Base-by-base conservation (phyloP, 2,888 invertebrate genomes). In the Drosophila austrosaltans region DNA sequence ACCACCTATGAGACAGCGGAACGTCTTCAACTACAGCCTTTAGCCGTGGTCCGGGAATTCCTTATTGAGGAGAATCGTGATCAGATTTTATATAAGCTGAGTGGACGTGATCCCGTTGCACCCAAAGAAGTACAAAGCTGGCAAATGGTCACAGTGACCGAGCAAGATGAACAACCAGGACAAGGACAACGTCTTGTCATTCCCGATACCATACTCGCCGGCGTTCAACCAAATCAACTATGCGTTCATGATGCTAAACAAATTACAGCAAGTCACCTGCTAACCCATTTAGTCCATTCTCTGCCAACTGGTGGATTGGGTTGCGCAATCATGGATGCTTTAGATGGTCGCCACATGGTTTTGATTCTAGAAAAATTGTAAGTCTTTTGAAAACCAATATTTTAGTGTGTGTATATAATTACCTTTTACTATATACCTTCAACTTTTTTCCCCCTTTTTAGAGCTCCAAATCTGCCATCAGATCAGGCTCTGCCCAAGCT, bases 161-260 rank as follows among this genome's bases (percentile, higher is more conserved):
- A 54, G 2, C n/a, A 40, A 6, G 16, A 48, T 12, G 4, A 4
- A 4, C 10, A 12, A 63, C 62, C 0, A 3, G 98, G 94, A 95
- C 96, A 62, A 96, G 95, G 53, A 96, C 96, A 70, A 96, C 97
- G 98, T 0, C 96, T 98, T 78, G 98, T 22, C 0, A 20, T 53
- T 7, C 16, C 54, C 4, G 53, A 53, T 5, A 7, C n/a, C 32
- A 3, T 61, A 2, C n/a, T 66, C 4, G n/a, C 20, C 1, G 39
- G 56, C 4, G 30, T 79, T 0, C 40, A 61, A 0, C 95, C 96
- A 0, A 90, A 93, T 6, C 97, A 96, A 90, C 94, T 99, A 7
- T 98, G 98, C 92, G 93, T 97, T 8, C 97, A 99, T 91, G 99
- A 99, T 58, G 98, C 98, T 0, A 97, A 98, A 90, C 98, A 99